Percentiles rank a stretch among this genome's conserved stretches.
phyloP scores from a whole-genome alignment of 2,888 invertebrate species.

The Coelinius sp. region DNA sequence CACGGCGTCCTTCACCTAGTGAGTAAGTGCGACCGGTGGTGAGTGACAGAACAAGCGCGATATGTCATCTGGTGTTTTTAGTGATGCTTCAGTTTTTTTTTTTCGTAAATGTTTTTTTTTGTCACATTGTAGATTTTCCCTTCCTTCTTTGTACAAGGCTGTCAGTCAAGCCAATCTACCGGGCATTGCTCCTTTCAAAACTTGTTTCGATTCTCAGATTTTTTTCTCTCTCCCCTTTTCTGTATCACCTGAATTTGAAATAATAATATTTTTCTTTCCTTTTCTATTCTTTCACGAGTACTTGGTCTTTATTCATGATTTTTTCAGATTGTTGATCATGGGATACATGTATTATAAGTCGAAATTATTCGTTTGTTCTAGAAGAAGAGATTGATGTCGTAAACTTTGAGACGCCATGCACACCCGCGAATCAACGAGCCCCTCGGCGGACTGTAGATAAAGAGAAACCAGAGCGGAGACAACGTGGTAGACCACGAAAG shows the following conservation, averaged over 20 bases:
- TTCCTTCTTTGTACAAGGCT: not conserved
- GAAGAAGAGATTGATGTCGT: slow-evolving; percentile 88
- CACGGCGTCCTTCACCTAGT: slow-evolving; percentile 15
- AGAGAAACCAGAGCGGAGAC: slow-evolving; percentile 55
- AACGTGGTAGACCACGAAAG: slow-evolving; percentile 59
- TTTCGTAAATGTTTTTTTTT: not conserved
- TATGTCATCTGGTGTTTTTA: slow-evolving; percentile 6
- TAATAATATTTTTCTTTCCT: not conserved
- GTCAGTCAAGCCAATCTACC: slow-evolving; percentile 27
- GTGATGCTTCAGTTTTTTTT: slow-evolving; percentile 4
- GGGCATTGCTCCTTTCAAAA: slow-evolving; percentile 20
- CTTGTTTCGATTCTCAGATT: slow-evolving; percentile 17
- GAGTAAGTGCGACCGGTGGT: not conserved
- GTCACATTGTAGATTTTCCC: not conserved
- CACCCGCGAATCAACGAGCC: slow-evolving; percentile 75
- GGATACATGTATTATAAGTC: slow-evolving; percentile 2
- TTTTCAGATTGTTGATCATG: not conserved
- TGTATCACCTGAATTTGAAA: slow-evolving; percentile 13
- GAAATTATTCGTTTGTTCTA: slow-evolving; percentile 72
- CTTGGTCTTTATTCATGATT: not conserved
- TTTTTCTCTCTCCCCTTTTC: not conserved
- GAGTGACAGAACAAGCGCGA: slow-evolving; percentile 7
- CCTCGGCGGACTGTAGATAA: slow-evolving; percentile 68
- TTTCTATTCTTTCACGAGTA: not conserved
- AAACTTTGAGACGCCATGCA: slow-evolving; percentile 74